phyloP scores from a whole-genome alignment of 2,797 vertebrate species.

The Gallinago stenura region DNA sequence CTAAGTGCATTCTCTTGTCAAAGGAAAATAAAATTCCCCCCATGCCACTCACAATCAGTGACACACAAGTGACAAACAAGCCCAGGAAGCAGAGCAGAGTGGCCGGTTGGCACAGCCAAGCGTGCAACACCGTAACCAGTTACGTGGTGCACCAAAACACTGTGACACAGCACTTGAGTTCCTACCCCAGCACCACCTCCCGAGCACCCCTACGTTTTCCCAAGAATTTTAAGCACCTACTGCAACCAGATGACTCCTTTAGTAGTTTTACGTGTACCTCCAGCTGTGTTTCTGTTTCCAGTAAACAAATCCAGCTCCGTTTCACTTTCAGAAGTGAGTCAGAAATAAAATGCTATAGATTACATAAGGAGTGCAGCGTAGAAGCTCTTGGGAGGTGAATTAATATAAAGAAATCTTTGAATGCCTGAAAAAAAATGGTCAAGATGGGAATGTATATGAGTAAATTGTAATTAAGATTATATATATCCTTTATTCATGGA shows the following conservation, averaged over 20 bases:
- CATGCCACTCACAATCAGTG: neutral
- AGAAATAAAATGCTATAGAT: neutral
- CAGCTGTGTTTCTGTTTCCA: neutral
- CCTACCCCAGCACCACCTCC: neutral
- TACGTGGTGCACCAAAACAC: constrained; percentile 1
- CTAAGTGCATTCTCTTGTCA: neutral
- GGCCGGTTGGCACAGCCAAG: neutral
- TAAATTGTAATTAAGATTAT: neutral
- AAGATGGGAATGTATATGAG: neutral
- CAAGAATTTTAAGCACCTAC: neutral
- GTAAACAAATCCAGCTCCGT: neutral
- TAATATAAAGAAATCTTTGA: neutral
- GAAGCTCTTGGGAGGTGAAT: neutral
- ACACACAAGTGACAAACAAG: neutral
- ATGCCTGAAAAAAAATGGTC: neutral
- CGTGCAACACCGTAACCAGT: neutral
- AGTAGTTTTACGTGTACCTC: neutral
- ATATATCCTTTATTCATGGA: neutral
- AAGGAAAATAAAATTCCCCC: neutral
- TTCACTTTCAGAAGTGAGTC: constrained; percentile 16
- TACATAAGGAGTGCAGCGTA: neutral
- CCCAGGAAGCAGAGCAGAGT: neutral
- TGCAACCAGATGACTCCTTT: neutral
- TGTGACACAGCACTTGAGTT: constrained; percentile 20
- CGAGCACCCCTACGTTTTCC: neutral